phyloP scores from a whole-genome alignment of 2,113 vertebrate species.

The Glaucidium brasilianum region DNA sequence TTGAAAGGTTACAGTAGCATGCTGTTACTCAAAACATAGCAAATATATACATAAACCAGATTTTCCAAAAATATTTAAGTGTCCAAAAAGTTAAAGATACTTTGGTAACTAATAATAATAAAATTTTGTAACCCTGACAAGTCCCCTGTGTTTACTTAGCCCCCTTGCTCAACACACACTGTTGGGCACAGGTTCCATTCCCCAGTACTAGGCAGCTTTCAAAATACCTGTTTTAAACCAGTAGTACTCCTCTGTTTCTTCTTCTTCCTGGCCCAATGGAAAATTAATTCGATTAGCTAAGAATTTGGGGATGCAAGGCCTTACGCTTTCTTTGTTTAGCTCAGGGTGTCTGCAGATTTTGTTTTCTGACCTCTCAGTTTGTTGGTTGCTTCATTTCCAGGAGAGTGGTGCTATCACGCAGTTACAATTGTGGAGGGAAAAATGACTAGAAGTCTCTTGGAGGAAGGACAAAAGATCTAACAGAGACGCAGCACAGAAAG shows the following conservation, averaged over 20 bases:
- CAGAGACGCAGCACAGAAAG: not conserved
- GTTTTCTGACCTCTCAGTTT: not conserved
- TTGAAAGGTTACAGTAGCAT: not conserved
- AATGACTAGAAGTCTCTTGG: not conserved
- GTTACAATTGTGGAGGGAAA: not conserved
- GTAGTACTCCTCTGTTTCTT: not conserved
- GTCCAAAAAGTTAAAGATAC: not conserved
- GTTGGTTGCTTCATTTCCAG: not conserved
- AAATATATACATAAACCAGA: not conserved
- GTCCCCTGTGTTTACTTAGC: not conserved
- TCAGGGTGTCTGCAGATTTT: not conserved
- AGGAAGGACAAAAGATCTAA: not conserved
- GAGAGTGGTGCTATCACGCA: not conserved
- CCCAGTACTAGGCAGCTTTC: not conserved
- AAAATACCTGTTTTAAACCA: not conserved
- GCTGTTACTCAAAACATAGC: not conserved
- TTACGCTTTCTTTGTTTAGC: not conserved
- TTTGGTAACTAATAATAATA: not conserved
- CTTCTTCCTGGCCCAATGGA: not conserved
- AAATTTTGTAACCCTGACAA: not conserved
- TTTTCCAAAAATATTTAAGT: not conserved
- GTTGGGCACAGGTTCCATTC: not conserved
- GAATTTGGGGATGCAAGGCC: not conserved
- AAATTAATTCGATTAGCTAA: not conserved
- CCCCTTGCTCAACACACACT: not conserved